Conservation (phyloP, 2,113 vertebrate genomes). For the Hyaena hyaena region DNA sequence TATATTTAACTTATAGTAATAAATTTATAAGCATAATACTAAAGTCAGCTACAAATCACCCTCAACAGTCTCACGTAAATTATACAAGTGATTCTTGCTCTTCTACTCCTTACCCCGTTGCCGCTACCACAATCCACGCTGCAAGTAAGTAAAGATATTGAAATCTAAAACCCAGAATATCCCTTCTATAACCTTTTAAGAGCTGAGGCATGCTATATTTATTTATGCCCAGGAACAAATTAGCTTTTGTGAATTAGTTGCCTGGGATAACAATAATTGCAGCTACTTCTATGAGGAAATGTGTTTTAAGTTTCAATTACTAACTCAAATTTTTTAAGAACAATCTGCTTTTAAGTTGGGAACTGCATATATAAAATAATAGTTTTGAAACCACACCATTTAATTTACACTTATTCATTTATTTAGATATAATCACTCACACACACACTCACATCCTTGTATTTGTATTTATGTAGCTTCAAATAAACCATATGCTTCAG, state of each 20-base stretch:
- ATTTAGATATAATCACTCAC: background rate
- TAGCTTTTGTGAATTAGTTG: background rate
- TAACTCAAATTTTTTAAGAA: conserved; percentile 21
- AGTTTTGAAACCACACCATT: conserved; percentile 23
- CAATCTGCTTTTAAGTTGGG: background rate
- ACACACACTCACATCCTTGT: background rate
- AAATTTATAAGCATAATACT: conserved; percentile 6
- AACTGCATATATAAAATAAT: background rate
- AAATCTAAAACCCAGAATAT: conserved; percentile 11
- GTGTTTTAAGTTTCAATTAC: conserved; percentile 17
- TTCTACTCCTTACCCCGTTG: background rate
- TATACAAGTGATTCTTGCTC: background rate
- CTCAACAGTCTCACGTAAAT: background rate
- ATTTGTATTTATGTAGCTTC: background rate
- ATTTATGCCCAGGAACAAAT: conserved; percentile 7
- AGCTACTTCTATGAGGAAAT: conserved; percentile 1
- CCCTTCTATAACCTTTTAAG: background rate
- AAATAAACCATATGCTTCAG: conserved; percentile 36
- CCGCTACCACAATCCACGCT: background rate
- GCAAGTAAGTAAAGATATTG: background rate
- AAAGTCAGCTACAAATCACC: conserved; percentile 4
- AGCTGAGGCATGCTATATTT: background rate
- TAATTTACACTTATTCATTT: conserved; percentile 1
- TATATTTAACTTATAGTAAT: conserved; percentile 35
- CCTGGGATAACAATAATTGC: background rate